Base-by-base conservation (phyloP, 2,888 invertebrate species). In the Pimpla rufipes region DNA sequence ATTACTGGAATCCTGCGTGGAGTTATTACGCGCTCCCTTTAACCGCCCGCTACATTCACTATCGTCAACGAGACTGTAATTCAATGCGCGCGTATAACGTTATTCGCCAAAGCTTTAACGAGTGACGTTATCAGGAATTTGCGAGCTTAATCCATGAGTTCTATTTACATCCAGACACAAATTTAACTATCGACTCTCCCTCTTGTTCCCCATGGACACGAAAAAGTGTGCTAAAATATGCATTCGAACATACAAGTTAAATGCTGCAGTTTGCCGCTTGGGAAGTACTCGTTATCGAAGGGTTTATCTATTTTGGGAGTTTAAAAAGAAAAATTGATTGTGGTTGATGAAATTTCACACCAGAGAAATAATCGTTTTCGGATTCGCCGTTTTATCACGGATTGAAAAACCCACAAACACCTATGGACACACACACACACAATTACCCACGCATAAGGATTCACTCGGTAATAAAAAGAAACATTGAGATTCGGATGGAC, bases 1-100 rank as follows among this genome's bases (percentile, higher is more conserved):
- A 62, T 62, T 74, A 47, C 62, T 45, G 16, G 59, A 35, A 73
- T 45, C 50, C 29, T 57, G 35, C 8, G 11, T 3, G 35, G 13
- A n/a, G 59, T 23, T 16, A 37, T 62, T 74, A 62, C 73, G 35
- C 47, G 21, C 50, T 16, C 62, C 40, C 47, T 62, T 18, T 7
- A 62, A 62, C 40, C 45, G 45, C 13, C 37, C 47, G 11, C 18
- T 70, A 10, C 45, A 62, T 74, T 74, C 21, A 50, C 37, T 13
- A 50, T 13, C 62, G n/a, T 62, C 50, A 45, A 62, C 62, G 62
- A 62, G 59, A 62, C 45, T 37, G 35, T 62, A 74, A 74, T 74
- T 74, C 62, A 62, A 35, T 23, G 62, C 5, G 47, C 47, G 42
- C 21, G 21, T 35, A n/a, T n/a, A 50, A 74, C 21, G 37, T 74